Conservation (phyloP, 2,113 vertebrate genomes). For the Lontra canadensis region DNA sequence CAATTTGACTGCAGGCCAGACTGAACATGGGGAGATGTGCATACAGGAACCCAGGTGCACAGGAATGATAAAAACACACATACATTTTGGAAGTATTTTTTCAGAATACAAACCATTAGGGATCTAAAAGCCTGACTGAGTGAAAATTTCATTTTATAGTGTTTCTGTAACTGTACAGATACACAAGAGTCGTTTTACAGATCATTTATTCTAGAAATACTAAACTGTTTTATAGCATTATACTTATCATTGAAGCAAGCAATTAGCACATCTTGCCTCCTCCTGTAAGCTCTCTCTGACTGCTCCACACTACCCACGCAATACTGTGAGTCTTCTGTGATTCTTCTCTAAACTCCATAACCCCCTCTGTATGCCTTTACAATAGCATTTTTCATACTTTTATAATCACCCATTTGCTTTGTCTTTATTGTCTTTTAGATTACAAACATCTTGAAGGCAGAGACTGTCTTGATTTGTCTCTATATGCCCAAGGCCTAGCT, state of each 20-base stretch:
- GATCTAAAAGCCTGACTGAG: not conserved
- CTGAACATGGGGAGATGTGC: not conserved
- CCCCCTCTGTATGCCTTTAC: not conserved
- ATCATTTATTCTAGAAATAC: slow-evolving; percentile 12
- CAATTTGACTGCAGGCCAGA: not conserved
- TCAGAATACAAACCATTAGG: not conserved
- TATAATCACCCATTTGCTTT: not conserved
- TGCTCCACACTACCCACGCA: not conserved
- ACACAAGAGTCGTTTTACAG: not conserved
- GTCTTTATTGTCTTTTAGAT: not conserved
- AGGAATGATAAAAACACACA: not conserved
- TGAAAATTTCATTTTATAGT: not conserved
- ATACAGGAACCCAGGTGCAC: not conserved
- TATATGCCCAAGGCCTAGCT: not conserved
- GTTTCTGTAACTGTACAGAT: slow-evolving; percentile 38
- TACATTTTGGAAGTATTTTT: not conserved
- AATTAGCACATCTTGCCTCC: not conserved
- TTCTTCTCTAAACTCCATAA: not conserved
- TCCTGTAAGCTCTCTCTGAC: not conserved
- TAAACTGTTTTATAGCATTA: not conserved
- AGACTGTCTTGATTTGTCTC: not conserved
- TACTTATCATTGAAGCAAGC: not conserved
- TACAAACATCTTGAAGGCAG: slow-evolving; percentile 3
- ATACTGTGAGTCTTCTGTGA: not conserved
- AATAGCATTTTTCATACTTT: not conserved